Base-by-base conservation (phyloP, 2,113 vertebrate species). In the Passer montanus region DNA sequence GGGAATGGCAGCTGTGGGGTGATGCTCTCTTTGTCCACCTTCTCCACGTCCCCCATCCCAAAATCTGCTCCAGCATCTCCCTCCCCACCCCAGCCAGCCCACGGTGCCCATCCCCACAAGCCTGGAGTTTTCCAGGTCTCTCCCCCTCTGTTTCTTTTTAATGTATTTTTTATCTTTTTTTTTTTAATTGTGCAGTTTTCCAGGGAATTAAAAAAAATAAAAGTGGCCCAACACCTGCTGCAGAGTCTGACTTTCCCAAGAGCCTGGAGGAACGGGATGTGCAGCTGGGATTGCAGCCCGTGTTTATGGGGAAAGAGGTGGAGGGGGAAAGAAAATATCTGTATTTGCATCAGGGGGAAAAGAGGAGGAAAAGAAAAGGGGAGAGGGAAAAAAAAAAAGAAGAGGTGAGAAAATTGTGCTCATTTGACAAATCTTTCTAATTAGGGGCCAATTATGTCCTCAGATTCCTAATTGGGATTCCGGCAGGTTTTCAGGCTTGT, bases 371-470 rank as follows among this genome's bases (percentile, higher is more conserved):
- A 81, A 81, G 23, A 16, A 76, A 82, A 85, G 3, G 55, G 53
- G 53, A 21, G 66, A 30, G 12, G 31, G 50, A 30, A 80, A 50
- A 53, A 27, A 84, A 67, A 64, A 75, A 80, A 11, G 14, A 87
- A 94, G 87, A 97, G 87, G 63, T 90, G 89, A 96, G 95, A 92
- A 97, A 96, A 97, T 94, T 94, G 91, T 95, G 97, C 97, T 4
- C 90, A 30, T 97, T 97, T 97, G 97, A 97, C 97, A 98, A 97
- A 97, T 97, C 97, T 98, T 98, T 97, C 97, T 98, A 98, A 98
- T 98, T 98, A 98, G 97, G 96, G 97, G 94, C 97, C 97, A 98
- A 92, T 98, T 98, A 98, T 96, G 94, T 97, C 97, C 95, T 98
- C 94, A 94, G 97, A 97, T 97, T 97, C 94, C 93, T 98, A 97